Evolutionary conservation across 1,140 invertebrate species (phyloP), one percentile per base, ranked within the genome.

Genomic region (Subanguina moxae): DNA sequence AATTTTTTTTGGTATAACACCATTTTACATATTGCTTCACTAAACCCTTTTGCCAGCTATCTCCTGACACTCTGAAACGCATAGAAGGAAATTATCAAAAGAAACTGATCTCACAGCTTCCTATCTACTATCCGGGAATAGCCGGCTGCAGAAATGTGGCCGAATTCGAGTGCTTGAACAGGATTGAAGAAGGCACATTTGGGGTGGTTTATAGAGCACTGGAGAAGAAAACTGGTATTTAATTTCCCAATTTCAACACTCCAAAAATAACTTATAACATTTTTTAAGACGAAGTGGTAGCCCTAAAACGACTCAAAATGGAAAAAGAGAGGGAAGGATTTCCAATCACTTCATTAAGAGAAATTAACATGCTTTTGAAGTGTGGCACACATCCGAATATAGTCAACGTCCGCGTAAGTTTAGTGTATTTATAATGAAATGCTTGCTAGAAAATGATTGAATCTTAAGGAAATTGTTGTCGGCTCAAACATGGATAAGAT

Each of bases 261-360:
- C n/a, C n/a, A n/a, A n/a, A 52, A 3, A 52, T 52, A 52, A 52
- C 3, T 25, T 21, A 5, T 52, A 45, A n/a, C 11, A 13, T 52
- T 15, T 46, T 57, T 42, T 28, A 9, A 71, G 73, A 74, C 73
- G 93, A 98, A 86, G 95, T 97, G 73, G 95, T 98, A 3, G 96
- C 96, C 17, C 85, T 99, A 38, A 99, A 99, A 84, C 86, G 93
- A 59, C 85, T 99, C 1, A 99, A 99, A 87, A 97, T 99, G 94
- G 95, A 99, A 83, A 95, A 97, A 82, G 95, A 98, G 84, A 97
- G 97, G 78, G 94, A 99, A 86, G 96, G 96, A 45, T 99, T 99
- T 84, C 96, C 96, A 0, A 97, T 99, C 13, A 99, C 96, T 0
- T 97, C 94, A 27, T 85, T 99, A 25, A 86, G 96, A 67, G 96